These are phyloP conservation scores for Phrynosoma platyrhinos DNA, from an alignment of 2,113 vertebrate genomes.

Conservation along the genomic window DNA sequence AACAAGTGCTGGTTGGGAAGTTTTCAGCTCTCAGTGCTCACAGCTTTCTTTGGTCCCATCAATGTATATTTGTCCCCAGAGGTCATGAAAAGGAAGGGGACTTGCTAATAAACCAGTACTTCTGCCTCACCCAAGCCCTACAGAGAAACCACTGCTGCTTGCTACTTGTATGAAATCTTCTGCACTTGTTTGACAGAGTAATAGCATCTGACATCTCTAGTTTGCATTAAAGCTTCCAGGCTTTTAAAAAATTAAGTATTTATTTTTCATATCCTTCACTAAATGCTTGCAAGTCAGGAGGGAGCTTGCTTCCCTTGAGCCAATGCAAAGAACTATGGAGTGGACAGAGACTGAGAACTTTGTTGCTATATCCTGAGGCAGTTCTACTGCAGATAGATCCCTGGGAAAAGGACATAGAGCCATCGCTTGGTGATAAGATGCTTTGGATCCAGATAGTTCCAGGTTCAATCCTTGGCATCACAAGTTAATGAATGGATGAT, in stretches of 20 bases:
- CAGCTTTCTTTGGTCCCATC: slow-evolving; percentile 1
- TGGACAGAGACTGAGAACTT: not conserved
- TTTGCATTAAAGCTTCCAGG: not conserved
- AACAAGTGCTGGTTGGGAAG: not conserved
- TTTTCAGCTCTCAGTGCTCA: not conserved
- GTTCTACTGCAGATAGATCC: not conserved
- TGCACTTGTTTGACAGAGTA: slow-evolving; percentile 3
- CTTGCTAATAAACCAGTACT: not conserved
- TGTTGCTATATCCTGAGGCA: not conserved
- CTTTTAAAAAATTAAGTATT: not conserved
- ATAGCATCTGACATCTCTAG: slow-evolving; percentile 19
- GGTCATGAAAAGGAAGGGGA: not conserved
- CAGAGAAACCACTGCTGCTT: not conserved
- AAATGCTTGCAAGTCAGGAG: not conserved
- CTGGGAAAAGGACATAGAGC: not conserved
- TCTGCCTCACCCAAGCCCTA: not conserved
- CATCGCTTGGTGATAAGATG: not conserved
- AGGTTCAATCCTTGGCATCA: not conserved
- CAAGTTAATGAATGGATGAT: too few species aligned
- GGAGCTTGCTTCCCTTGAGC: not conserved
- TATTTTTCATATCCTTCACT: not conserved
- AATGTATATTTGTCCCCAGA: not conserved
- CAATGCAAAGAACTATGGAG: not conserved
- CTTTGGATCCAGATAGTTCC: not conserved
- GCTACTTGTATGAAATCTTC: slow-evolving; percentile 1